These are phyloP conservation scores for Gastracanthus pulcherrimus DNA, from an alignment of 2,888 invertebrate species.

Conservation along the genomic window DNA sequence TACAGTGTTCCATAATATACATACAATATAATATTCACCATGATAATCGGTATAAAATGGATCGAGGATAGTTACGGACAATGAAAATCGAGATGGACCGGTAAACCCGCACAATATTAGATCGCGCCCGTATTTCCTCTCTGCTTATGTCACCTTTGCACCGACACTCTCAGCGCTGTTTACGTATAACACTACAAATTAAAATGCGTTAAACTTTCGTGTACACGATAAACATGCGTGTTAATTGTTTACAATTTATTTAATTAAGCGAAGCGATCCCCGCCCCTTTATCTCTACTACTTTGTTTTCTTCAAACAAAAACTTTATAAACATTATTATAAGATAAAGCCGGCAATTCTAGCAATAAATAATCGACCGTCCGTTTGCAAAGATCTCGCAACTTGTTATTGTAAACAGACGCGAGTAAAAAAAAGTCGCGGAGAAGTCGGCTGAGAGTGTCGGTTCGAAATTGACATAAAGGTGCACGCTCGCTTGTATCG, in stretches of 20 bases:
- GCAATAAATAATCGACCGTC: no score
- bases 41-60: background rate
- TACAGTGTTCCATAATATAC: background rate
- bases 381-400: background rate
- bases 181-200: no score
- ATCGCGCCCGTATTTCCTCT: background rate
- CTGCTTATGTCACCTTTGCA: background rate
- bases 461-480: slow-evolving; percentile 16
- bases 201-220: no score
- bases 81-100: background rate
- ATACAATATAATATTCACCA: background rate
- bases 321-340: no score
- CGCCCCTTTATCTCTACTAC: background rate
- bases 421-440: background rate
- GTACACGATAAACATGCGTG: no score
- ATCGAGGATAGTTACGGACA: background rate
- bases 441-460: slow-evolving; percentile 10
- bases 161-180: background rate
- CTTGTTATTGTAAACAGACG: slow-evolving; percentile 6
- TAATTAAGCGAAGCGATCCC: background rate
- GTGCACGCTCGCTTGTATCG: background rate
- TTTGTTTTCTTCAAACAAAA: background rate
- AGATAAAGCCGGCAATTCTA: background rate
- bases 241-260: background rate
- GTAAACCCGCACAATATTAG: background rate